Conservation (phyloP, 2,888 invertebrate species). For the Cheilosia vulpina region DNA sequence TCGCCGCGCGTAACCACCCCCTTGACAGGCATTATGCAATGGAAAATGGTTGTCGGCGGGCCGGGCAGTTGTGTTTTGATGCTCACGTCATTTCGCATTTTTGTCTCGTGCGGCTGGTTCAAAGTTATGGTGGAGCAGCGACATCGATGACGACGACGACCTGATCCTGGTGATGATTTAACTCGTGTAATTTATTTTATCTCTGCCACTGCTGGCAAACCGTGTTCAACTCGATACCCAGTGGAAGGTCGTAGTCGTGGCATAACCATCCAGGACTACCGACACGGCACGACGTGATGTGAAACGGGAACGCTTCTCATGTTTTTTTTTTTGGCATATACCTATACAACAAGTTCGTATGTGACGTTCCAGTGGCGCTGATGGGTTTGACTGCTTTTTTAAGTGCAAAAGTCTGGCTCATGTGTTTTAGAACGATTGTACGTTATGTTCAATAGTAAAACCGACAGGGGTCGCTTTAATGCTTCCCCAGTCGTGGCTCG, state of each 20-base stretch:
- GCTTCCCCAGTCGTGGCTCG: neutral
- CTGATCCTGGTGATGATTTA: constrained; percentile 61
- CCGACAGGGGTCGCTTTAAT: constrained; percentile 28
- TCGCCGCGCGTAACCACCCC: constrained; percentile 58
- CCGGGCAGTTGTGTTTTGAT: constrained; percentile 46
- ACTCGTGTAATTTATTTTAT: constrained; percentile 74
- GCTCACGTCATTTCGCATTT: constrained; percentile 55
- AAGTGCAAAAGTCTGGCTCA: constrained; percentile 60
- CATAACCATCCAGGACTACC: constrained; percentile 57
- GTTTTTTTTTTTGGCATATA: neutral
- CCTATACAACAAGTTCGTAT: constrained; percentile 27
- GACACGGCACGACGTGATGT: constrained; percentile 60
- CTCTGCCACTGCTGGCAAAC: constrained; percentile 49
- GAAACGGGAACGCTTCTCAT: constrained; percentile 55
- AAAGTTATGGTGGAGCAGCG: constrained; percentile 37
- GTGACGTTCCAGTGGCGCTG: constrained; percentile 31
- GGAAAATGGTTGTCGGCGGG: constrained; percentile 1
- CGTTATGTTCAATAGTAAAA: constrained; percentile 46
- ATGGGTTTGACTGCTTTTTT: constrained; percentile 60
- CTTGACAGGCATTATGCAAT: constrained; percentile 56
- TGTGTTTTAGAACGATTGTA: constrained; percentile 67
- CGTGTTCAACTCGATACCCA: constrained; percentile 51
- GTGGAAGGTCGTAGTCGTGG: constrained; percentile 35
- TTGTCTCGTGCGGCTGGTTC: constrained; percentile 46
- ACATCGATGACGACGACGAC: neutral